These are phyloP conservation scores for Cephus pulcher DNA, from an alignment of 2,888 invertebrate species.

Conservation along the genomic window DNA sequence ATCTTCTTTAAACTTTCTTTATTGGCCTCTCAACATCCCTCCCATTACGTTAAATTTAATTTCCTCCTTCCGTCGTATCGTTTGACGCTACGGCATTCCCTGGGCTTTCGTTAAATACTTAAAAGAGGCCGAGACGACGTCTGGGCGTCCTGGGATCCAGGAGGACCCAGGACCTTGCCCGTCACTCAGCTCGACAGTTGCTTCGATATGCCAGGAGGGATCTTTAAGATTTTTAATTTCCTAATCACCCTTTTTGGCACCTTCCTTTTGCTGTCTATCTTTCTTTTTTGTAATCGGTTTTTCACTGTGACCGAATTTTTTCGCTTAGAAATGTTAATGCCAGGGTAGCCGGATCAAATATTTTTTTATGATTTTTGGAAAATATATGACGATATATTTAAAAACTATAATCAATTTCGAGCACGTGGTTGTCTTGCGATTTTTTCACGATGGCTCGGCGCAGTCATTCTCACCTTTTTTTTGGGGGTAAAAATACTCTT, in stretches of 20 bases:
- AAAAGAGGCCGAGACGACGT: not conserved
- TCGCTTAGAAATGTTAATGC: too few relatives aligned
- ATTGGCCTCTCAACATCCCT: slow-evolving; percentile 1
- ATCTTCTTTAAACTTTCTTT: slow-evolving; percentile 4
- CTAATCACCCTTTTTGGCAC: not conserved
- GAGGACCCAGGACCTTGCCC: not conserved
- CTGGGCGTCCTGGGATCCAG: not conserved
- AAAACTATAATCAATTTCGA: not conserved
- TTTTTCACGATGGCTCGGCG: slow-evolving; percentile 24
- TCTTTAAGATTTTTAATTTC: not conserved
- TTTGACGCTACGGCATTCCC: not conserved
- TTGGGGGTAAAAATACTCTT: too few relatives aligned
- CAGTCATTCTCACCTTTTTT: slow-evolving; percentile 22
- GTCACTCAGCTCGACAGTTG: not conserved
- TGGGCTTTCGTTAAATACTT: not conserved
- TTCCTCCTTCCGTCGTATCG: not conserved
- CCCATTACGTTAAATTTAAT: slow-evolving; percentile 2
- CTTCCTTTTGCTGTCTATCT: not conserved
- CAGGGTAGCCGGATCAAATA: too few relatives aligned
- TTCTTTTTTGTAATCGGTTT: not conserved
- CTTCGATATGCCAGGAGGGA: not conserved
- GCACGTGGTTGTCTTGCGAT: not conserved
- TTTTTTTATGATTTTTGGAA: too few relatives aligned
- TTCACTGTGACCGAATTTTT: not conserved
- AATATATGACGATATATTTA: too few relatives aligned